Percentiles rank a stretch among this genome's conserved stretches.
phyloP scores from a whole-genome alignment of 2,888 invertebrate species.

The Coleophora flavipennella region DNA sequence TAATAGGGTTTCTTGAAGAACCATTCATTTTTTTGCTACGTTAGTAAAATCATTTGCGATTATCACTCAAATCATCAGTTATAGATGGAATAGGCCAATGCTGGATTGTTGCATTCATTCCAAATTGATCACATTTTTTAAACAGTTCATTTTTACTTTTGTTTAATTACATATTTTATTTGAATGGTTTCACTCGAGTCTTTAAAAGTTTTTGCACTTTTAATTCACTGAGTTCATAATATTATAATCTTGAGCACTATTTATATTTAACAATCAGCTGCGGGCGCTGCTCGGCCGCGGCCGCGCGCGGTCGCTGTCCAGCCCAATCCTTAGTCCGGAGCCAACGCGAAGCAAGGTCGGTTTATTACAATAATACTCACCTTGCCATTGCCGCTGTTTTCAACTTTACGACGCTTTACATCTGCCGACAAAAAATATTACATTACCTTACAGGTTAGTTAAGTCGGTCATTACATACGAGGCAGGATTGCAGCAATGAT shows the following conservation, averaged over 20 bases:
- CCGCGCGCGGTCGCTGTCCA: slow-evolving; percentile 44
- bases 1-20: too few species aligned
- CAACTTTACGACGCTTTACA: slow-evolving; percentile 88
- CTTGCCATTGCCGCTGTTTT: slow-evolving; percentile 82
- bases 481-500: too few species aligned
- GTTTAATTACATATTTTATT: slow-evolving; percentile 4
- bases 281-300: slow-evolving; percentile 1
- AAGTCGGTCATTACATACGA: too few species aligned
- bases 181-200: neutral
- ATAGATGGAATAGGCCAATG: too few species aligned
- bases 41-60: too few species aligned
- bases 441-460: neutral
- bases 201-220: slow-evolving; percentile 1
- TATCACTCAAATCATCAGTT: too few species aligned
- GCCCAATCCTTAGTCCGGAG: slow-evolving; percentile 75
- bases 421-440: slow-evolving; percentile 60
- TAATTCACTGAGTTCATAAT: neutral
- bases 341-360: slow-evolving; percentile 50
- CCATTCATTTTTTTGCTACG: too few species aligned
- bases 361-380: slow-evolving; percentile 79
- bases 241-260: slow-evolving; percentile 1
- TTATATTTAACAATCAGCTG: neutral
- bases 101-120: too few species aligned
- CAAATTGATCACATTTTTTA: neutral
- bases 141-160: slow-evolving; percentile 1